Percentiles rank a stretch among this genome's conserved stretches.
Evolutionary conservation across 2,888 invertebrate species (phyloP).

Genomic region (Drymonia ruficornis): DNA sequence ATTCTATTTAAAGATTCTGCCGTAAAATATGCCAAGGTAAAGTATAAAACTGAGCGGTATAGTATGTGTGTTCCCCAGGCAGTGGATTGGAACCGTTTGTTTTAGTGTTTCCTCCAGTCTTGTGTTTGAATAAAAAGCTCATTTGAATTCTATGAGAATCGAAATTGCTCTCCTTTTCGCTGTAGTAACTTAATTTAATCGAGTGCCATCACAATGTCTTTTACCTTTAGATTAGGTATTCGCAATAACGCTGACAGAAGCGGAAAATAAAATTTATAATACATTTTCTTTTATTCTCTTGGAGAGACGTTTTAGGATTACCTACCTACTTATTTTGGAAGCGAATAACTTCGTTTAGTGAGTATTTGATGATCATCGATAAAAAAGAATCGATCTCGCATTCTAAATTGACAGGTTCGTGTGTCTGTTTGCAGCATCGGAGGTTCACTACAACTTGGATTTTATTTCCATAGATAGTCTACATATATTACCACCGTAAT

Average conservation of each 20-base stretch:
- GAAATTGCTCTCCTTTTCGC: slow-evolving; percentile 80
- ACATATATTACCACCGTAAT: no score
- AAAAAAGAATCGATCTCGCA: no score
- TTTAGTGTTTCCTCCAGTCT: slow-evolving; percentile 71
- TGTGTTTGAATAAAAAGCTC: slow-evolving; percentile 82
- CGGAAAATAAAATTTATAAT: slow-evolving; percentile 44
- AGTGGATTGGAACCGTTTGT: slow-evolving; percentile 66
- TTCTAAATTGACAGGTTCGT: no score
- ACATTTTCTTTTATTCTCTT: slow-evolving; percentile 31
- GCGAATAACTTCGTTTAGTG: background rate
- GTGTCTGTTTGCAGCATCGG: no score
- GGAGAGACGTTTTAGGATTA: background rate
- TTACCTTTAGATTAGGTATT: slow-evolving; percentile 70
- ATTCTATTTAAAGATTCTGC: no score
- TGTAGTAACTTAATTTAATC: slow-evolving; percentile 83
- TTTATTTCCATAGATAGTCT: no score
- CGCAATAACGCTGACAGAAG: slow-evolving; percentile 53
- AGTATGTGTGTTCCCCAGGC: slow-evolving; percentile 55
- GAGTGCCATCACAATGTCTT: slow-evolving; percentile 74
- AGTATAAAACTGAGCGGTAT: slow-evolving; percentile 53
- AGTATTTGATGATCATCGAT: background rate
- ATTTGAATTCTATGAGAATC: slow-evolving; percentile 83
- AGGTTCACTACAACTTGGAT: no score
- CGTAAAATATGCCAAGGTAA: no score
- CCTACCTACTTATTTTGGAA: background rate